Percentiles rank a stretch among this genome's conserved stretches.
phyloP scores from a whole-genome alignment of 2,113 vertebrate genomes.

The Microcebus jonahi region DNA sequence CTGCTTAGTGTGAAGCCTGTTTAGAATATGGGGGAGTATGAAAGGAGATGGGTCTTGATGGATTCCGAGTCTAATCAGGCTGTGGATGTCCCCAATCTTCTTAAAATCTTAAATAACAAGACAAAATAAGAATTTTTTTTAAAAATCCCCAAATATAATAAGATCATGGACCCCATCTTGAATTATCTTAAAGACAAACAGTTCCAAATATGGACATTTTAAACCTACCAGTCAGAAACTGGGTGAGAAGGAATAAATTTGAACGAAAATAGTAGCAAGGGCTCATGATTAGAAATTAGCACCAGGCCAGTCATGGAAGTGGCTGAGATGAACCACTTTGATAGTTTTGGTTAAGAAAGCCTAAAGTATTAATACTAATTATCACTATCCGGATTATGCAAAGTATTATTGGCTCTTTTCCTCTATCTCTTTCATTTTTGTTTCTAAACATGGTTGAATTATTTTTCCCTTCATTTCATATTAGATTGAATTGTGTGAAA shows the following conservation, averaged over 20 bases:
- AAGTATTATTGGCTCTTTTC: not conserved
- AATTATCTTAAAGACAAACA: not conserved
- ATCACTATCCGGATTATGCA: not conserved
- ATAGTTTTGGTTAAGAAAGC: conserved; percentile 6
- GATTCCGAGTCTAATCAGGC: not conserved
- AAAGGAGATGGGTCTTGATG: not conserved
- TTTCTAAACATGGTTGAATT: not conserved
- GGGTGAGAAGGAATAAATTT: not conserved
- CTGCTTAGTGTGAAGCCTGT: conserved; percentile 65
- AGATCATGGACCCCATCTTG: not conserved
- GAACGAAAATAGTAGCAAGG: not conserved
- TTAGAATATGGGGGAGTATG: conserved; percentile 1
- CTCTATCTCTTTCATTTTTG: conserved; percentile 6
- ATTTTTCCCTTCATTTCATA: conserved; percentile 12
- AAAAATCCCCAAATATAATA: not conserved
- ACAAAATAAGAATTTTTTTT: not conserved
- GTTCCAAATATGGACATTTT: not conserved
- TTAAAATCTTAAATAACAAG: not conserved
- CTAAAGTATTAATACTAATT: not conserved
- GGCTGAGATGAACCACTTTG: not conserved
- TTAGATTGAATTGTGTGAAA: not conserved
- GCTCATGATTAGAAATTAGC: not conserved
- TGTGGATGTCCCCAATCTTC: not conserved
- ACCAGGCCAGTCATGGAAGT: not conserved
- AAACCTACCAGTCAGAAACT: not conserved